Evolutionary conservation across 2,113 vertebrate genomes (phyloP), one percentile per base, ranked within the genome.

Genomic region (Ceuthmochares aereus): DNA sequence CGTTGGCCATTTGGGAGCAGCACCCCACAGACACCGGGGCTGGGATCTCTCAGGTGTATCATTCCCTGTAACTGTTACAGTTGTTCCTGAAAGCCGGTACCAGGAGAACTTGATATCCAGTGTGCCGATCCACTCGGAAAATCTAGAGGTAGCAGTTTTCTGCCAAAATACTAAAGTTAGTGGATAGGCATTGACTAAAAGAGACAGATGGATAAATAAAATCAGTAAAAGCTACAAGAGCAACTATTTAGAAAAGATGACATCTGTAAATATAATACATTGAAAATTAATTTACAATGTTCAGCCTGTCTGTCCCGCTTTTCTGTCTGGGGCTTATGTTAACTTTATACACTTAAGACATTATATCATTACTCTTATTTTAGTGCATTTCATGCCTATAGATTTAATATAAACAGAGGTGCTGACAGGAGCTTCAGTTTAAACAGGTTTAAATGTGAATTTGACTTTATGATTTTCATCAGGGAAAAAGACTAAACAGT

Each of bases 401-500:
- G 96, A 58, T 97, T 97, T 98, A 98, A 97, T 96, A 96, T 97
- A 98, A 98, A 98, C 97, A 98, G 97, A 97, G 85, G 98, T 97
- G 98, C 97, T 98, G 98, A 98, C 98, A 98, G 98, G 97, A 94
- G 96, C 97, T 97, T 95, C 91, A 94, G 75, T 88, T 96, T 97
- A 95, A 97, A 91, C 96, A 75, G 97, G 97, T 97, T 97, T 95
- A 96, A 95, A 95, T 97, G 97, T 98, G 97, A 97, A 97, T 98
- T 96, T 90, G 81, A 97, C 97, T 98, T 95, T 96, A 97, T 97
- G 97, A 98, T 98, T 98, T 98, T 98, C 98, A 98, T 98, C 97
- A 97, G 97, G 96, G 96, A 97, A 98, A 98, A 98, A 98, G 98
- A 98, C 97, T 97, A 98, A 98, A 98, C 98, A 98, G 97, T 98